Base-by-base conservation (phyloP, 1,140 invertebrate genomes). In the Rhizoglyphus robini region DNA sequence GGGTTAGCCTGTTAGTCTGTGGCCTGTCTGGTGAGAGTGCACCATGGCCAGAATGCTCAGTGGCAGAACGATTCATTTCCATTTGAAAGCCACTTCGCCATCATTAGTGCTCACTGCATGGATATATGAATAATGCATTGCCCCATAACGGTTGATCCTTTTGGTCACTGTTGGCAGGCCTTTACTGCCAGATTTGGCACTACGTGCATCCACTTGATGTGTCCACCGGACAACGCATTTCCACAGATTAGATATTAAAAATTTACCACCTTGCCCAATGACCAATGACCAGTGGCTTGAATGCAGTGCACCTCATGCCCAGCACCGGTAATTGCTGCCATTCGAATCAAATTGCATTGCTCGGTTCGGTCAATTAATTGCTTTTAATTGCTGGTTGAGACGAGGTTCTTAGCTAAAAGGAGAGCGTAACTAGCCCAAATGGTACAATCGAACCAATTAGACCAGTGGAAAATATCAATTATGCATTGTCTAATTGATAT, bases 241-340 rank as follows among this genome's bases (percentile, higher is more conserved):
- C 51, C 51, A 5, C 51, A 54, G 51, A 54, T 54, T 54, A 54
- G 51, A 54, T 54, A 54, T 54, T 54, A 54, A 54, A 54, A 54
- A 54, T 54, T 54, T 54, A 54, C 51, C 31, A 46, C 41, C 23
- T 46, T 46, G 36, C 36, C 18, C 36, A 41, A 11, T 41, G 18
- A n/a, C n/a, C n/a, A n/a, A n/a, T n/a, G n/a, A n/a, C n/a, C n/a
- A n/a, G n/a, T n/a, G n/a, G n/a, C n/a, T n/a, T n/a, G n/a, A 41
- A 41, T 41, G 36, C 8, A 18, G 8, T 41, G 18, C 8, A 11
- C 36, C 8, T 41, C 36, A 41, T 41, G 8, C 36, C 8, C 8
- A 8, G 18, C 36, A 18, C 8, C 36, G 8, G 8, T 41, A 41
- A 41, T 41, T 41, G 36, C 8, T 18, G 18, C 36, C 36, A 41